Evolutionary conservation across 2,113 vertebrate species (phyloP), one percentile per base, ranked within the genome.

Genomic region (Eptatretus burgeri): DNA sequence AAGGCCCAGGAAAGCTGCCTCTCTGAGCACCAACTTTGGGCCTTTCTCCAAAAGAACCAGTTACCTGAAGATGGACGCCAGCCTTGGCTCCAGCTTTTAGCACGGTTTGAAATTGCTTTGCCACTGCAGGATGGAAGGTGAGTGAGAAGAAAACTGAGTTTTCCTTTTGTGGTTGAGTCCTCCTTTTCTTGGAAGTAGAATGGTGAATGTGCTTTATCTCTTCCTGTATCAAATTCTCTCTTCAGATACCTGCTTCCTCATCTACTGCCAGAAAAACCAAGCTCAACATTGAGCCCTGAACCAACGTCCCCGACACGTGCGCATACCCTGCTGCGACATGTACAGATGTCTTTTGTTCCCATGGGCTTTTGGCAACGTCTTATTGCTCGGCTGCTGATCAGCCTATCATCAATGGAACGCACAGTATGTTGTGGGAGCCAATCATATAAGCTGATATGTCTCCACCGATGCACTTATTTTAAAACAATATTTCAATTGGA

Each of bases 291-390:
- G 67, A n/a, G n/a, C 19, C 56, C 56, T 9, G 56, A 41, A 41
- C 27, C 27, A 41, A 41, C 27, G 3, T 41, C 27, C 27, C 27
- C 7, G 27, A 41, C 27, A 41, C 27, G 27, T 41, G 27, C 73
- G 67, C 88, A 91, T 77, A 82, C 78, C 13, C 78, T 95, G 63
- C 82, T 93, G 68, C 77, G 91, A 41, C 81, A 93, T 27, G 84
- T 95, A 66, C 89, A 93, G 78, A 98, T 98, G 91, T 94, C 83
- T 71, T 98, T 95, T 49, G 84, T 95, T 14, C 89, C 91, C 0
- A 81, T 86, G 1, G 91, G 91, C 62, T 98, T 95, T 70, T 95
- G 91, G 91, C 83, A 95, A 50, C 76, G 91, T 51, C 93, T 98
- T 66, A 95, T 98, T 16, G 87, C 87, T 11, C 74, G 91, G 65